Evolutionary conservation across 1,140 invertebrate genomes (phyloP), one percentile per base, ranked within the genome.

Genomic region (Carposina sasakii): DNA sequence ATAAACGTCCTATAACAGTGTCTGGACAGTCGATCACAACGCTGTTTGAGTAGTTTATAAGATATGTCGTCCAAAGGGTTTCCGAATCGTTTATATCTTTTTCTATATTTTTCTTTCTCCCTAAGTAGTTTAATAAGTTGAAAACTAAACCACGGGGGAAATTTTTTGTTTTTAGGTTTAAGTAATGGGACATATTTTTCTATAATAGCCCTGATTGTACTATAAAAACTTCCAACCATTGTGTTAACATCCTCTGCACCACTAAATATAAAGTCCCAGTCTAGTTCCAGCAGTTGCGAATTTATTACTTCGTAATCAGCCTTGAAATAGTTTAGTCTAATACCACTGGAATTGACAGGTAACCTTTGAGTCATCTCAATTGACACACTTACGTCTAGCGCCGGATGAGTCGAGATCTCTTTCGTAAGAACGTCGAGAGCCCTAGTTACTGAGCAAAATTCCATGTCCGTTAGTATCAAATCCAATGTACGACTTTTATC

Each of bases 401-500:
- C 19, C 2, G 17, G 19, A 21, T 39, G 36, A 12, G 1, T 9
- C 2, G 1, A 3, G 22, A 12, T 13, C 9, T 21, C 13, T 12
- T 21, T 22, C 8, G 20, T 10, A 21, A 39, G 20, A 21, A 20
- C 19, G 22, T 39, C 36, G n/a, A 9, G 10, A 39, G 17, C 10
- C 9, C 8, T 13, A 21, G 8, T 39, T 9, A 39, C 17, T 2
- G 2, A 9, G 13, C 12, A 20, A 2, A 21, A 10, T 13, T 1
- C 3, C 9, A 21, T 2, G 9, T 39, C 8, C 12, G 8, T 2
- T 2, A 61, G 21, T 21, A 63, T 34, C 16, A 63, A 47, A 33
- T 63, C 60, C 28, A 60, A 31, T 28, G 52, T 47, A 50, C 42
- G 54, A 28, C 50, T 44, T 12, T 46, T 46, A 9, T 15, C 16